Evolutionary conservation across 2,797 vertebrate genomes (phyloP).

Genomic region (Myoxocephalus aenaeus): DNA sequence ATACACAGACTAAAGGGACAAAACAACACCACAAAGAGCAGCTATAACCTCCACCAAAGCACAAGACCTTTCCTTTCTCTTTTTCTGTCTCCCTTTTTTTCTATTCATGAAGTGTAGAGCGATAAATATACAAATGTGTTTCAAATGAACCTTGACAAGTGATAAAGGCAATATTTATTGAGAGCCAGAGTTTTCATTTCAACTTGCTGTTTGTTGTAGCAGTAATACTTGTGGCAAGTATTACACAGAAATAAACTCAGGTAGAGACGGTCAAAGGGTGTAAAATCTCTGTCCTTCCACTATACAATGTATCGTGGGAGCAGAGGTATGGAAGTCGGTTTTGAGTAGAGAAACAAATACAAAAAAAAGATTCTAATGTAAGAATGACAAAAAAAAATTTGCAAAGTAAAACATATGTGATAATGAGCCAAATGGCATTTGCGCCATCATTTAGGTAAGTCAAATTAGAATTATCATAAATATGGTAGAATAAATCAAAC

Average conservation of each 20-base stretch:
- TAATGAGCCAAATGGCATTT: not conserved
- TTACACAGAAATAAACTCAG: not conserved
- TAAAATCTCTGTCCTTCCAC: not conserved
- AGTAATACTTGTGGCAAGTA: not conserved
- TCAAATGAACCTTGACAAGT: not conserved
- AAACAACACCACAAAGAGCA: constrained; percentile 58
- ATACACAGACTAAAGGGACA: constrained; percentile 67
- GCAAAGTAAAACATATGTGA: not conserved
- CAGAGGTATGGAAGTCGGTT: not conserved
- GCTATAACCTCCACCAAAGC: constrained; percentile 6
- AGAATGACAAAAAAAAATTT: not conserved
- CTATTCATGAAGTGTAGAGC: not conserved
- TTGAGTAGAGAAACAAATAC: not conserved
- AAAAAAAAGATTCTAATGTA: not conserved
- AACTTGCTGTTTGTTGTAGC: not conserved
- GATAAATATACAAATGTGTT: not conserved
- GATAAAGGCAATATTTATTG: not conserved
- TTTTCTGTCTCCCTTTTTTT: not conserved
- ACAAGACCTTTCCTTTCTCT: not conserved
- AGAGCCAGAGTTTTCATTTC: not conserved
- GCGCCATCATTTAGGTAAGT: not conserved
- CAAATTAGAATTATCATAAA: not conserved
- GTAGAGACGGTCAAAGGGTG: not conserved
- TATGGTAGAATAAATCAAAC: not conserved
- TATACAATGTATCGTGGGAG: not conserved